These are phyloP conservation scores for Chrysotoxum bicinctum DNA, from an alignment of 2,888 invertebrate genomes.

Conservation along the genomic window DNA sequence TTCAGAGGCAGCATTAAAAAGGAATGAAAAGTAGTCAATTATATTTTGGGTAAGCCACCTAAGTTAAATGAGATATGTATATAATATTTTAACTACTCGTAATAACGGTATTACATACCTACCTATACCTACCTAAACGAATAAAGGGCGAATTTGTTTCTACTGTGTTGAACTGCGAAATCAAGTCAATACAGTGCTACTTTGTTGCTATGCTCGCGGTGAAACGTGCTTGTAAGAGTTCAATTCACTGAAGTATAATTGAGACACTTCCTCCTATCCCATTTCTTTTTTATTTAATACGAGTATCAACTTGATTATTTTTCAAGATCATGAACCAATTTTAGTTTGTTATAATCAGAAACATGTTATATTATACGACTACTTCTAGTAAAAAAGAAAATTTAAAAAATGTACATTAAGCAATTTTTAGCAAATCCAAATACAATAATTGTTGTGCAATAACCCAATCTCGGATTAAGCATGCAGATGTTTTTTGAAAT, in stretches of 20 bases:
- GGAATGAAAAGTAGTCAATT: too few species aligned
- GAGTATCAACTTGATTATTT: background rate
- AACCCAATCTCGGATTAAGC: background rate
- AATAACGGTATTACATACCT: too few species aligned
- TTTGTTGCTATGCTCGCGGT: conserved; percentile 49
- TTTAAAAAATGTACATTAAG: too few species aligned
- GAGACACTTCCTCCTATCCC: background rate
- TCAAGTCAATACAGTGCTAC: background rate
- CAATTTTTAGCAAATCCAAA: background rate
- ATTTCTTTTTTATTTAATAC: background rate
- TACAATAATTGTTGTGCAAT: background rate
- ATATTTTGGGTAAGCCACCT: too few species aligned
- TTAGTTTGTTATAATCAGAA: background rate
- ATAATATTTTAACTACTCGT: too few species aligned
- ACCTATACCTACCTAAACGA: too few species aligned
- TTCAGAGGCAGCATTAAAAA: too few species aligned
- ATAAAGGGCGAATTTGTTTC: too few species aligned
- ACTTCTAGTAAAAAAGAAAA: too few species aligned
- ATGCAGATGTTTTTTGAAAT: conserved; percentile 21
- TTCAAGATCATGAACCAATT: conserved; percentile 2
- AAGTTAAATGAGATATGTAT: too few species aligned
- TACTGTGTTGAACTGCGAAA: too few species aligned
- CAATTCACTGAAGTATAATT: background rate
- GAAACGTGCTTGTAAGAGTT: background rate
- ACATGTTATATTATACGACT: too few species aligned